Evolutionary conservation across 1,140 invertebrate genomes (phyloP), one percentile per base, ranked within the genome.

Genomic region (Macrobrachium nipponense): DNA sequence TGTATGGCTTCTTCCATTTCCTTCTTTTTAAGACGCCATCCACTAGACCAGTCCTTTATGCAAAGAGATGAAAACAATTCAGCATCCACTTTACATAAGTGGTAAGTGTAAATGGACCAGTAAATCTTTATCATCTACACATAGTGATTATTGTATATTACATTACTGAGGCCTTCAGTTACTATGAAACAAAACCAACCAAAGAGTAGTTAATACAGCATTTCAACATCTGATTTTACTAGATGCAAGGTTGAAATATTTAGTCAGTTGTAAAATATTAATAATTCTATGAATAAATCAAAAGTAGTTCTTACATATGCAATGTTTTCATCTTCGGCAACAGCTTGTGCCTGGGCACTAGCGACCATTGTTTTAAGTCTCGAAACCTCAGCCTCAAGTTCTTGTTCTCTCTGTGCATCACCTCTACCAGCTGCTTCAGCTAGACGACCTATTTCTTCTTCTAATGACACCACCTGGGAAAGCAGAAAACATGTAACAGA

Each of bases 381-480:
- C 20, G 17, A 44, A 60, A 86, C 62, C 68, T 86, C 84, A 6
- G 51, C 58, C 12, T 73, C 64, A 1, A 86, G 77, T 68, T 86
- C 76, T 51, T 70, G 27, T 58, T 86, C 84, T 8, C 84, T 58
- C 44, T 73, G 20, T 23, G 84, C 84, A 61, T 86, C 84, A 60
- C 84, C 78, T 27, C 84, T 77, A 59, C 84, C 84, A 62, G 66
- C 84, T 44, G 76, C 68, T 78, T 80, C 84, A 20, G 84, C 84
- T 17, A 86, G 60, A 18, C 60, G 77, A 27, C 77, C 68, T 5
- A 86, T 36, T 59, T 86, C 84, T 62, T 80, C 64, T 59, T 86
- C 84, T 77, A 86, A n/a, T 12, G 68, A 70, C 60, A 23, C 64
- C 36, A 73, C 84, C 84, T 86, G 66, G 12, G 43, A 12, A 11